Evolutionary conservation across 2,888 invertebrate genomes (phyloP), one percentile per base, ranked within the genome.

Genomic region (Lithophane leautieri): DNA sequence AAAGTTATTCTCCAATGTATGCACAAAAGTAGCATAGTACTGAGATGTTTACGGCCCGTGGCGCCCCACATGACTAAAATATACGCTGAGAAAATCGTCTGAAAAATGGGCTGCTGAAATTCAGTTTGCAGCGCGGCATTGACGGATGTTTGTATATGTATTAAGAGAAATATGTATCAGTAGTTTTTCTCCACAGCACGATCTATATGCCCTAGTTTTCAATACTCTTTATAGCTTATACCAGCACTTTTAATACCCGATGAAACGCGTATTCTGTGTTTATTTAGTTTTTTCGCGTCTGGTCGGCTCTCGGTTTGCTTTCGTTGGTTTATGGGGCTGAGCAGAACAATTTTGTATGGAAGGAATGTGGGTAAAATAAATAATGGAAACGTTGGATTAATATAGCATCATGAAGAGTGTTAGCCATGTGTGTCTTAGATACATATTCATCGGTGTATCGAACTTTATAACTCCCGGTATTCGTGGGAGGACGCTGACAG

Each of bases 61-160:
- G 83, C 89, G 89, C 86, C 83, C 95, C 91, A 95, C 92, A 93
- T 94, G 92, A 94, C 94, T 76, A 90, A 94, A 94, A 94, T 94
- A 95, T 83, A 83, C 92, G 90, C 88, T 86, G 89, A 86, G 90
- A 90, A 90, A 92, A 92, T 89, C 90, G 90, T 80, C 90, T 93
- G 92, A 94, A 94, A 94, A 95, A 94, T 93, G 91, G 88, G 89
- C 93, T 94, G 95, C 87, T 93, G 94, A 94, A 94, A 93, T 86
- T 86, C 90, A 82, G 90, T 90, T 88, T 90, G 91, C 95, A 94
- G 85, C 90, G 81, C 84, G 81, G 78, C 85, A 80, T 84, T 89
- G 90, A 90, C 90, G 90, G 91, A 91, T 94, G 93, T 93, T 94
- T 94, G 91, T 91, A 84, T 91, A 90, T 90, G 90, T 89, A 90